Evolutionary conservation across 2,797 vertebrate species (phyloP).

Genomic region (Anniella stebbinsi): DNA sequence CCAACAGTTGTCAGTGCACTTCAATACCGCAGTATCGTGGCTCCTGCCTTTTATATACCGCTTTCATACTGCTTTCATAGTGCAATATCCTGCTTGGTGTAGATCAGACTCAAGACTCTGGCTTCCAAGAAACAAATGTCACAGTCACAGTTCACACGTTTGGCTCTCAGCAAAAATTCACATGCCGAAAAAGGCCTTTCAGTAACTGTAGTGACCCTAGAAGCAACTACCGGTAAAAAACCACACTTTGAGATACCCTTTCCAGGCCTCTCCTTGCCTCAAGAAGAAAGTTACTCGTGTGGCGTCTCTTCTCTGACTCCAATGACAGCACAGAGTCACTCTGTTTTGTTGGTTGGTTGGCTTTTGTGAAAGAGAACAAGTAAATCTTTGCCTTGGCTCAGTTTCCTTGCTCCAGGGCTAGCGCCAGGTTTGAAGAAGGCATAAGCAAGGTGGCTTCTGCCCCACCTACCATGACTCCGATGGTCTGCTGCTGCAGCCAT

Average conservation of each 20-base stretch:
- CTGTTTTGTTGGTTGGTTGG: background rate
- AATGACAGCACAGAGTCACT: background rate
- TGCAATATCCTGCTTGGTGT: too few species aligned
- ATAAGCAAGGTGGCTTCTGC: too few species aligned
- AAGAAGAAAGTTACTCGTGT: background rate
- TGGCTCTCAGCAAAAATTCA: background rate
- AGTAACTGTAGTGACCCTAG: background rate
- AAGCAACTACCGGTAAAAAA: background rate
- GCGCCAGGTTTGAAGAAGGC: too few species aligned
- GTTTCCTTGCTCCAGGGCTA: background rate
- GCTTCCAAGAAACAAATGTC: too few species aligned
- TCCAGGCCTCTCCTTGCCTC: background rate
- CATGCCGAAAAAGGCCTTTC: background rate
- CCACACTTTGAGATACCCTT: too few species aligned
- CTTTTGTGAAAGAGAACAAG: background rate
- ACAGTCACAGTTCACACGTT: background rate
- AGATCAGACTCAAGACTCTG: too few species aligned
- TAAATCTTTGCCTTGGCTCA: background rate
- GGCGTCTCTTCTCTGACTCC: background rate
- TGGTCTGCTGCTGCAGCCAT: too few species aligned
- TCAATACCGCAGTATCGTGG: too few species aligned
- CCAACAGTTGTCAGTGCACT: too few species aligned
- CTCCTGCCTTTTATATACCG: too few species aligned
- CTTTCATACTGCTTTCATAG: too few species aligned
- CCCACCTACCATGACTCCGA: too few species aligned